Evolutionary conservation across 2,888 invertebrate species (phyloP), one percentile per base, ranked within the genome.

Genomic region (Epinotia brunnichana): DNA sequence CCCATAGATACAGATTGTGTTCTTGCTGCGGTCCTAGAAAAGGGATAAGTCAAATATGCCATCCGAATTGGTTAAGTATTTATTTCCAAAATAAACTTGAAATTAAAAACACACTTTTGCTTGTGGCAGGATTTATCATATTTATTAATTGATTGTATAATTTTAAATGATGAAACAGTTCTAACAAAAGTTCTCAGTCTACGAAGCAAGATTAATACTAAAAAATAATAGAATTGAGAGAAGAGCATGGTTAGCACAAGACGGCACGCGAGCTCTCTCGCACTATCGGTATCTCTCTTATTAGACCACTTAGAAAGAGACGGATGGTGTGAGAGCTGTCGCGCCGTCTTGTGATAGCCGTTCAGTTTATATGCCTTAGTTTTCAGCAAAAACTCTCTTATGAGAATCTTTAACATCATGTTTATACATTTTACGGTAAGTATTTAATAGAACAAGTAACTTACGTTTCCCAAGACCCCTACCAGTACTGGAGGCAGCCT

Each of bases 1-100:
- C 0, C 99, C 99, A 88, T 99, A 99, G 72, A 99, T 94, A 73
- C 97, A 95, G 57, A 99, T 95, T 7, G 99, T 99, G 85, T 98
- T 98, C 92, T 99, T 99, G 54, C 94, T 94, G 0, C 95, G 92
- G 85, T 99, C 97, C 94, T 94, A 69, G 64, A 74, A 77, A 74
- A 73, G 19, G 13, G 11, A 29, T 39, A 39, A 15, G 21, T 21
- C 7, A 11, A 15, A 56, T 13, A 15, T 15, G n/a, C n/a, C n/a
- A n/a, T 4, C 3, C n/a, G 7, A n/a, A 5, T n/a, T 5, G 15
- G n/a, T 48, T 2, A 48, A n/a, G n/a, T n/a, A n/a, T n/a, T 13
- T n/a, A 4, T 48, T 48, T 7, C 35, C 4, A 48, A 48, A 48
- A 15, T 3, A 1, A 15, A 15, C 15, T 48, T 48, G 2, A 5